phyloP scores from a whole-genome alignment of 2,797 vertebrate genomes.

The Phalloptychus januarius region DNA sequence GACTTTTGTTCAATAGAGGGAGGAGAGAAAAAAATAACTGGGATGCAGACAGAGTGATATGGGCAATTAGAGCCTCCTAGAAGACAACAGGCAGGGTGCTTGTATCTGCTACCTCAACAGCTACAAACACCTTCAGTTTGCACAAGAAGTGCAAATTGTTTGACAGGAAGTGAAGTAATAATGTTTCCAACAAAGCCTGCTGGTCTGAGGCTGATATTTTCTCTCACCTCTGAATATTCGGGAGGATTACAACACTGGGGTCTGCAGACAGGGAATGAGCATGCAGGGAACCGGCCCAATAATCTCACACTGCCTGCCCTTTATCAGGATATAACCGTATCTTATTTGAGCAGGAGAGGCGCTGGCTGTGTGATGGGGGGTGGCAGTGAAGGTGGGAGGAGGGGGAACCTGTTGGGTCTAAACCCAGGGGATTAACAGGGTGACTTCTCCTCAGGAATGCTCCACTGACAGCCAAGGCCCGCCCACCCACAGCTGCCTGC shows the following conservation, averaged over 20 bases:
- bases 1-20: constrained; percentile 70
- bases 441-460: constrained; percentile 84
- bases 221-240: constrained; percentile 78
- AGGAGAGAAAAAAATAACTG: constrained; percentile 40
- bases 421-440: constrained; percentile 81
- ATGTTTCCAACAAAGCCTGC: constrained; percentile 25
- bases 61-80: constrained; percentile 64
- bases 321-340: constrained; percentile 64
- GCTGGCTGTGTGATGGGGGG: constrained; percentile 36
- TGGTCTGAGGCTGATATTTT: constrained; percentile 66
- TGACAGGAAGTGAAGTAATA: background rate
- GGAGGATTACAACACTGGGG: constrained; percentile 70
- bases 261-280: constrained; percentile 47
- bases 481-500: constrained; percentile 80
- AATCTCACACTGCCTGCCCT: constrained; percentile 73
- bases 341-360: constrained; percentile 63
- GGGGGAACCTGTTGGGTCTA: constrained; percentile 62
- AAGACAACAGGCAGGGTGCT: constrained; percentile 37
- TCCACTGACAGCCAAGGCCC: constrained; percentile 77
- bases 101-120: constrained; percentile 35
- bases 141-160: constrained; percentile 4
- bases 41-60: constrained; percentile 56
- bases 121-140: constrained; percentile 32
- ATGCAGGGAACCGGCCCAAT: constrained; percentile 57
- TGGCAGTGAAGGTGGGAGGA: constrained; percentile 41